Evolutionary conservation across 92 coral and sea anemone species (phyloP), one percentile per base, ranked within the genome.

Genomic region (Diadumene lineata): DNA sequence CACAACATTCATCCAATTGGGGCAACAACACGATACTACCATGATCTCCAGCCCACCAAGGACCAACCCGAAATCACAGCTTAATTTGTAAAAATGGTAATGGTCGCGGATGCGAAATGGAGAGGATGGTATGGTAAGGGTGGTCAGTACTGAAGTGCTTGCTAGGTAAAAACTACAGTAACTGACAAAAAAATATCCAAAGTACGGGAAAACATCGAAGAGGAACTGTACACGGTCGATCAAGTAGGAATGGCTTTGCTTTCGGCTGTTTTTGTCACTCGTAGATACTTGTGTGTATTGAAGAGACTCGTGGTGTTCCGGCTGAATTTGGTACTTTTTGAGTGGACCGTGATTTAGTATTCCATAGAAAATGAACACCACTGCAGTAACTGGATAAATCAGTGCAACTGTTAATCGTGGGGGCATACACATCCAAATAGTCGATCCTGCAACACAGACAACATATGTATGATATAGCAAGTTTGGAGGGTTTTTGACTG

Each of bases 371-470:
- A 19, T 61, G 50, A 69, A 56, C n/a, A 57, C 43, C 60, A 69
- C 10, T 31, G 50, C 31, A 34, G 43, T 43, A 15, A 69, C 28
- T 48, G 74, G 74, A 56, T 43, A 43, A 25, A 56, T 43, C 22
- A 48, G 6, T 16, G 74, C 60, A 18, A 69, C 19, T 16, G 50
- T 57, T 31, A 0, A 26, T 2, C 74, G 60, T 46, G 74, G 74
- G 24, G 74, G 60, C 29, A 69, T 18, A 30, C 74, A 69, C n/a
- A 27, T 0, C 43, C 61, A 50, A 10, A 56, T 31, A 16, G 74
- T 69, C 60, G 50, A 56, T 0, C n/a, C 74, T 69, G 74, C 31
- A 48, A 69, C 48, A 38, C n/a, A n/a, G n/a, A n/a, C n/a, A n/a
- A n/a, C n/a, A n/a, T n/a, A n/a, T n/a, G n/a, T n/a, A n/a, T n/a